Base-by-base conservation (phyloP, 2,888 invertebrate species). In the Eristalis pertinax region DNA sequence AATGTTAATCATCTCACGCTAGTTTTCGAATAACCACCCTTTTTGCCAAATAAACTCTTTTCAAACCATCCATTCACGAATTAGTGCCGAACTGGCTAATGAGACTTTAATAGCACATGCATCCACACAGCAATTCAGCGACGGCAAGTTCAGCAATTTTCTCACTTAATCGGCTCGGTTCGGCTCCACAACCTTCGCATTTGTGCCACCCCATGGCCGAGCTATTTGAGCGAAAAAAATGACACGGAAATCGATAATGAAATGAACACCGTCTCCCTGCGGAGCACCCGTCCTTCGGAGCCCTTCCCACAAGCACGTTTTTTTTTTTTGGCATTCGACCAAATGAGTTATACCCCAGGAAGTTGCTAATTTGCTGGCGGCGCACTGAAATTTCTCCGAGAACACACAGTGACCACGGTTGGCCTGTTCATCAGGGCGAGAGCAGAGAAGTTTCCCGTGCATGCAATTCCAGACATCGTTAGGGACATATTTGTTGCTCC, bases 301-400 rank as follows among this genome's bases (percentile, higher is more conserved):
- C 26, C n/a, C 69, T 8, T 56, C 56, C n/a, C 56, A 38, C 58
- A 43, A 43, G 35, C 65, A 26, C 58, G 32, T 32, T 10, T 32
- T 32, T 32, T 29, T 2, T 63, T 73, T 81, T 81, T 77, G 77
- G 81, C 82, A 86, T 82, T 74, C 50, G 41, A 58, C 82, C 85
- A 83, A 87, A 83, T 87, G 83, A 83, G 75, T 78, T 87, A 76
- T 72, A 41, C 68, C 26, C 29, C 83, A 62, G 83, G 83, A 87
- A 76, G 82, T 87, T 83, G 75, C 83, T 83, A 87, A 87, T 87
- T 87, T 87, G 83, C 75, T n/a, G 43, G 43, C 50, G n/a, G 43
- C 62, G 78, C 78, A 60, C 67, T 83, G 83, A 75, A 74, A 74
- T 74, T 64, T 73, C 22, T 26, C 62, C n/a, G 11, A 13, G 56